Evolutionary conservation across 2,113 vertebrate genomes (phyloP).

Genomic region (Hypocryptadius cinnamomeus): DNA sequence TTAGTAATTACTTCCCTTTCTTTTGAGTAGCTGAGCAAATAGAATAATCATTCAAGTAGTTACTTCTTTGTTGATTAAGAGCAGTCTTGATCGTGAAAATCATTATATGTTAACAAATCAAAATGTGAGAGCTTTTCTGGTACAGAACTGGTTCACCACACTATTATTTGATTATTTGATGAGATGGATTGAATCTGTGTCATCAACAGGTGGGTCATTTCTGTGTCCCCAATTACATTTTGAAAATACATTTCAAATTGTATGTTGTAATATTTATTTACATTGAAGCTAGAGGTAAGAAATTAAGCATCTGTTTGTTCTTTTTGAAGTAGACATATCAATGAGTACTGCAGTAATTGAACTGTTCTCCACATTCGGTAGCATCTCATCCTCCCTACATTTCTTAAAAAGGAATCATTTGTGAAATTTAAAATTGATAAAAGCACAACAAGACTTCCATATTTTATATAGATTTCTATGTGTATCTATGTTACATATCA

Average conservation of each 20-base stretch:
- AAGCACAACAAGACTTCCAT: neutral
- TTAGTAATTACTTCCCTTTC: conserved; percentile 7
- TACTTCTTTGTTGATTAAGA: conserved; percentile 6
- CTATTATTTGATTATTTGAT: neutral
- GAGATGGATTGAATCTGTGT: neutral
- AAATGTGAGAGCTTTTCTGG: neutral
- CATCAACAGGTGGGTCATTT: neutral
- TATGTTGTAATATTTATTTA: neutral
- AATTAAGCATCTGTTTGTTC: neutral
- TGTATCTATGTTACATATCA: neutral
- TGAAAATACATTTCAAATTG: neutral
- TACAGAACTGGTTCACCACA: neutral
- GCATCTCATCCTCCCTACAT: neutral
- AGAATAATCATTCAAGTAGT: conserved; percentile 7
- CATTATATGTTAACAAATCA: neutral
- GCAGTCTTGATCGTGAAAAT: neutral
- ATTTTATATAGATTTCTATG: neutral
- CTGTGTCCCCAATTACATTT: neutral
- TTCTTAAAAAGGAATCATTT: neutral
- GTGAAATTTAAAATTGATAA: neutral
- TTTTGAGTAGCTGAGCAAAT: neutral
- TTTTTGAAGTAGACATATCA: neutral
- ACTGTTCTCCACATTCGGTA: neutral
- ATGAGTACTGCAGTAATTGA: neutral
- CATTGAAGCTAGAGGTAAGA: neutral